Percentiles rank a stretch among this genome's conserved stretches.
phyloP scores from a whole-genome alignment of 2,113 vertebrate genomes.

The Scalopus aquaticus region DNA sequence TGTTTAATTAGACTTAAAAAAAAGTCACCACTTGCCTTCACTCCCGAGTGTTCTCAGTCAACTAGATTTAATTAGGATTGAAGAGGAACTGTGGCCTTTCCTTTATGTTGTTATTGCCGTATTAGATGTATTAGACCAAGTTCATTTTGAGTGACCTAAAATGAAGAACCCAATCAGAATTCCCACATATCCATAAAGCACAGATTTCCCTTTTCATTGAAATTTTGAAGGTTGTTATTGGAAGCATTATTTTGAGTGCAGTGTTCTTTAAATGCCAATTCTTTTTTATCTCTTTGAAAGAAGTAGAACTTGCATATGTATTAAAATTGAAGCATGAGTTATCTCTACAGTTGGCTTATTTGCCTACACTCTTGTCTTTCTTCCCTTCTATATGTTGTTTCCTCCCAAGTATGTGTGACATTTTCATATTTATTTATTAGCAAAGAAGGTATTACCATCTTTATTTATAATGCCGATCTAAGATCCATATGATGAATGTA shows the following conservation, averaged over 20 bases:
- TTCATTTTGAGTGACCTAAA: neutral
- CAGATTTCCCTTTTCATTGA: slow-evolving; percentile 1
- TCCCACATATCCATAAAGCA: neutral
- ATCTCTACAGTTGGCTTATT: neutral
- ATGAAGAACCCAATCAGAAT: neutral
- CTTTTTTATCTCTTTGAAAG: slow-evolving; percentile 32
- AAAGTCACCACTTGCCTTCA: slow-evolving; percentile 56
- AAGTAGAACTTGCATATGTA: slow-evolving; percentile 45
- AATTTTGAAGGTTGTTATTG: neutral
- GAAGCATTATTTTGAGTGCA: slow-evolving; percentile 66
- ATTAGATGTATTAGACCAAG: neutral
- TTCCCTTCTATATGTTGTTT: neutral
- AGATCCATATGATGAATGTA: neutral
- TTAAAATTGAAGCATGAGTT: slow-evolving; percentile 13
- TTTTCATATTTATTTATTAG: slow-evolving; percentile 68
- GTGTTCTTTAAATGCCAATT: slow-evolving; percentile 65
- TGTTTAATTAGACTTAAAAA: slow-evolving; percentile 15
- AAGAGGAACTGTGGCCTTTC: neutral
- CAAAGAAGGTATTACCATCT: neutral
- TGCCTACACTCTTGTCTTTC: neutral
- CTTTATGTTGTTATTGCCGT: neutral
- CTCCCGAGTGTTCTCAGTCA: neutral
- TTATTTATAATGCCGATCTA: neutral
- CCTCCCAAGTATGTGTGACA: slow-evolving; percentile 60
- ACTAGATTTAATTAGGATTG: neutral